A percentile compares a stretch with the other conserved stretches of the same genome.
Evolutionary conservation across 2,797 vertebrate species (phyloP).

Genomic region (Pseudopleuronectes americanus): DNA sequence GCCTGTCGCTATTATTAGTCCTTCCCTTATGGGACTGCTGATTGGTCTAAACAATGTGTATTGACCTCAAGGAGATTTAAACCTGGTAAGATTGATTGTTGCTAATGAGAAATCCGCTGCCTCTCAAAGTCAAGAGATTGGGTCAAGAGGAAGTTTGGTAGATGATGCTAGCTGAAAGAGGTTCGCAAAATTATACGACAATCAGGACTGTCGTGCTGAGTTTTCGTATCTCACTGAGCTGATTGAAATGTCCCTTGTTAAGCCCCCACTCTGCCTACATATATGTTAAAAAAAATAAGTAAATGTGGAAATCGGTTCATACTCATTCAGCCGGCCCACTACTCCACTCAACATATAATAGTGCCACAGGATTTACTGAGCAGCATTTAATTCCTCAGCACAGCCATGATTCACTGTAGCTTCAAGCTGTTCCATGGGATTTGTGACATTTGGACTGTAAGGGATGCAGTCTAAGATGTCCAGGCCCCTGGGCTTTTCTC

Average conservation of each 20-base stretch:
- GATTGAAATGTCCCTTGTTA: slow-evolving; percentile 3
- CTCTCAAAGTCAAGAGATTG: too few species aligned
- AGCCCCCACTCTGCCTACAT: not conserved
- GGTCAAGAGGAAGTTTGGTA: too few species aligned
- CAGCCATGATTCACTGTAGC: slow-evolving; percentile 10
- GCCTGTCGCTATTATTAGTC: too few species aligned
- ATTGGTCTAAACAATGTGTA: too few species aligned
- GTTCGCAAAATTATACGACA: too few species aligned
- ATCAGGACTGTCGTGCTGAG: too few species aligned
- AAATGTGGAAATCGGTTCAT: slow-evolving; percentile 2
- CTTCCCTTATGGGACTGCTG: too few species aligned
- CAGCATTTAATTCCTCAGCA: slow-evolving; percentile 12
- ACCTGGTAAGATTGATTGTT: too few species aligned
- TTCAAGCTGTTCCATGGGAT: slow-evolving; percentile 5
- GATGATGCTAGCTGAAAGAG: too few species aligned
- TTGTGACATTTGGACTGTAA: slow-evolving; percentile 30
- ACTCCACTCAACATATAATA: not conserved
- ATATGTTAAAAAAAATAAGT: not conserved
- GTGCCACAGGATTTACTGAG: slow-evolving; percentile 5
- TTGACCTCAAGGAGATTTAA: too few species aligned
- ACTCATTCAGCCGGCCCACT: not conserved
- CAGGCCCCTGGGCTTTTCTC: slow-evolving; percentile 8
- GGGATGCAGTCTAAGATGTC: slow-evolving; percentile 15
- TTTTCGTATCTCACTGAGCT: too few species aligned
- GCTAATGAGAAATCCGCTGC: too few species aligned